Conservation (phyloP, 2,797 vertebrate species). For the Halcyon chelicuti region DNA sequence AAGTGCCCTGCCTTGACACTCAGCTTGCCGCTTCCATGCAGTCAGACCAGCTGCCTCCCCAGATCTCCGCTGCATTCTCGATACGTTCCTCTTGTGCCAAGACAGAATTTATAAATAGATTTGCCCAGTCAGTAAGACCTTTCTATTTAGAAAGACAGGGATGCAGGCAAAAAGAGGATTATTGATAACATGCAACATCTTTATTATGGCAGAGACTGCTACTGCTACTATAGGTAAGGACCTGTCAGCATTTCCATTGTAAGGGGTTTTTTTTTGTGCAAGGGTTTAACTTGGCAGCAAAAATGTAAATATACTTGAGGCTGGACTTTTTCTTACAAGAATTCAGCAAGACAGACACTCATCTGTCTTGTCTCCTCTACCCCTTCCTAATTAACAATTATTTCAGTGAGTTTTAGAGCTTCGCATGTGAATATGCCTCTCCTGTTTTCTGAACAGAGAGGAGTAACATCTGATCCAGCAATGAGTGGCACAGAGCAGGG, state of each 20-base stretch:
- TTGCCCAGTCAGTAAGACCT: slow-evolving; percentile 73
- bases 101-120: slow-evolving; percentile 77
- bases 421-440: not conserved
- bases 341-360: slow-evolving; percentile 3
- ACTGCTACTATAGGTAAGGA: slow-evolving; percentile 54
- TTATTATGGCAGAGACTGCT: slow-evolving; percentile 54
- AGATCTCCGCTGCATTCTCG: slow-evolving; percentile 35
- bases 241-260: slow-evolving; percentile 71
- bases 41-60: slow-evolving; percentile 34
- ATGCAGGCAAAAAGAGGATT: slow-evolving; percentile 73
- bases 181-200: slow-evolving; percentile 70
- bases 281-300: slow-evolving; percentile 60
- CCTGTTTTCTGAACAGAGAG: not conserved
- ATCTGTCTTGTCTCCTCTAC: not conserved
- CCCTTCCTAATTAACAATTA: not conserved
- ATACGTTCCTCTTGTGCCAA: slow-evolving; percentile 50
- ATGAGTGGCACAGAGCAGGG: not conserved
- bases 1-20: slow-evolving; percentile 57
- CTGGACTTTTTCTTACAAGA: slow-evolving; percentile 34
- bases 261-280: slow-evolving; percentile 6
- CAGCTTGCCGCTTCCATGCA: slow-evolving; percentile 34
- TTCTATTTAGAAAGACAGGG: slow-evolving; percentile 70
- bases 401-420: not conserved
- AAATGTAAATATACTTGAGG: slow-evolving; percentile 52
- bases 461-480: not conserved